phyloP scores from a whole-genome alignment of 2,113 vertebrate genomes.

The Dicentrarchus labrax region DNA sequence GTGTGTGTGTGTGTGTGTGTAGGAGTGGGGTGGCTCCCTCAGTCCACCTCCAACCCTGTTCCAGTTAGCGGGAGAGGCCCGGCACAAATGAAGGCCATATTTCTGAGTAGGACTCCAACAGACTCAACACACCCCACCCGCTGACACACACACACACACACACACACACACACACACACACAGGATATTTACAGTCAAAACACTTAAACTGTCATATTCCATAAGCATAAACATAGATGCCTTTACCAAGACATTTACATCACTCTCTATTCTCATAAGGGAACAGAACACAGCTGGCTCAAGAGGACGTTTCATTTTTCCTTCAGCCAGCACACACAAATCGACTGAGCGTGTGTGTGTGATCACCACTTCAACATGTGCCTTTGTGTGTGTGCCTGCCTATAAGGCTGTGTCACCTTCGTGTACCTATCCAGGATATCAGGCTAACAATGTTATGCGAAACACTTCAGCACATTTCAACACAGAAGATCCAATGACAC shows the following conservation, averaged over 20 bases:
- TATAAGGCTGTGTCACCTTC: conserved; percentile 53
- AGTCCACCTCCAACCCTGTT: conserved; percentile 54
- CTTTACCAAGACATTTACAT: conserved; percentile 34
- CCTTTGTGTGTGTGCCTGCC: conserved; percentile 13
- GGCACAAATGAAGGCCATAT: conserved; percentile 76
- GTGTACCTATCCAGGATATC: conserved; percentile 74
- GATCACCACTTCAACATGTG: not conserved
- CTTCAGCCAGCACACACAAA: conserved; percentile 37
- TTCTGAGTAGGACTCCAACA: conserved; percentile 55
- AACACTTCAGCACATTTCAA: conserved; percentile 69
- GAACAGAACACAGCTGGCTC: conserved; percentile 47
- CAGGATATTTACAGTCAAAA: conserved; percentile 44
- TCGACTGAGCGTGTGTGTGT: not conserved
- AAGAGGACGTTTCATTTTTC: conserved; percentile 56
- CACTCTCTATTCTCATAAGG: conserved; percentile 38
- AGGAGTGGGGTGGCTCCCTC: not conserved
- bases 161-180: conserved; percentile 18
- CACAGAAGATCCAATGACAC: conserved; percentile 73
- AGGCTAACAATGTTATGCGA: conserved; percentile 72
- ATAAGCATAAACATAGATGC: conserved; percentile 40
- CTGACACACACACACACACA: too few species aligned
- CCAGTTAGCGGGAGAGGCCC: conserved; percentile 67
- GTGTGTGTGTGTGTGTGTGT: conserved; percentile 4
- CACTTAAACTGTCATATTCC: conserved; percentile 53
- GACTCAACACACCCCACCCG: conserved; percentile 48